Percentiles rank a stretch among this genome's conserved stretches.
Conservation (phyloP, 2,113 vertebrate species). For the Capreolus pygargus region DNA sequence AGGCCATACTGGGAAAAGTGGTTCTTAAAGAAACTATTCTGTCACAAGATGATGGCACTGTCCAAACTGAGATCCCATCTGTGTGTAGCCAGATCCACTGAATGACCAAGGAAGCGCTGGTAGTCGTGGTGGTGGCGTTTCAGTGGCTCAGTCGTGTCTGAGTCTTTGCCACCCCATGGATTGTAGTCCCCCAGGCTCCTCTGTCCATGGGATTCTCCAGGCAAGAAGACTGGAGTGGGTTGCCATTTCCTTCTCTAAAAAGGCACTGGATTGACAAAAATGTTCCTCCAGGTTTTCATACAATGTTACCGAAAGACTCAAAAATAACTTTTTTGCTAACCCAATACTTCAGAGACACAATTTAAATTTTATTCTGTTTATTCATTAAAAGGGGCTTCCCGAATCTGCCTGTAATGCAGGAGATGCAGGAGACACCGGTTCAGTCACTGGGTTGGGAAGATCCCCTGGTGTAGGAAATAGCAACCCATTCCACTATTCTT, state of each 20-base stretch:
- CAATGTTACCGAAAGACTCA: background rate
- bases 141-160: fast-evolving
- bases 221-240: background rate
- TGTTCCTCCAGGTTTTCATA: background rate
- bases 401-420: background rate
- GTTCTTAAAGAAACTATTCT: background rate
- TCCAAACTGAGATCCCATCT: background rate
- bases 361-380: background rate
- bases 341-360: background rate
- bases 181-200: background rate
- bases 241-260: background rate
- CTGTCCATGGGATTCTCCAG: background rate
- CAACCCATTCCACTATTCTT: background rate
- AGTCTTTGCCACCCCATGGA: background rate
- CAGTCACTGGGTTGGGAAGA: background rate
- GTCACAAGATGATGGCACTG: background rate
- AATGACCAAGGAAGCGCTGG: background rate
- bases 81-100: background rate
- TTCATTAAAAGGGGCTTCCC: background rate
- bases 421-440: background rate
- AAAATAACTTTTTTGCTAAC: background rate
- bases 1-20: background rate
- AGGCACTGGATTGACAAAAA: background rate
- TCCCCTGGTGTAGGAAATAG: background rate
- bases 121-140: background rate